phyloP scores from a whole-genome alignment of 2,888 invertebrate genomes.

The Lepetodrilus schrolli region DNA sequence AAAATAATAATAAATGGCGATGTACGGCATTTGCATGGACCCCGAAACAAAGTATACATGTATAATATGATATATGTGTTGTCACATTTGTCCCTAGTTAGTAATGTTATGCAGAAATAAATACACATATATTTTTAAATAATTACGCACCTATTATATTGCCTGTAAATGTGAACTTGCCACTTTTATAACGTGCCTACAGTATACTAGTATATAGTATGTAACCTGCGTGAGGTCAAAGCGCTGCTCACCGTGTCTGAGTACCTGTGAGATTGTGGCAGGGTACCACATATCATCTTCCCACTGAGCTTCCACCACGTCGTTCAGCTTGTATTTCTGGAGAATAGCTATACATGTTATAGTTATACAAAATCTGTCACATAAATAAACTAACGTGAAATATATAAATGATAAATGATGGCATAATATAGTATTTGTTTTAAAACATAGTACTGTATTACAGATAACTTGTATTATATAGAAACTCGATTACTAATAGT shows the following conservation, averaged over 20 bases:
- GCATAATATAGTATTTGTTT: too few relatives aligned
- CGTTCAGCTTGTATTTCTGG: slow-evolving; percentile 18
- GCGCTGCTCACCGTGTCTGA: neutral
- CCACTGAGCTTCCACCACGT: slow-evolving; percentile 2
- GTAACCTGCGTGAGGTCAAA: neutral
- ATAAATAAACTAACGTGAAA: too few relatives aligned
- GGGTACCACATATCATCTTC: slow-evolving; percentile 11
- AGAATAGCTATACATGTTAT: neutral
- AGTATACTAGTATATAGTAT: too few relatives aligned
- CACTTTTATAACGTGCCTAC: neutral
- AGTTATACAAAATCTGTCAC: too few relatives aligned
- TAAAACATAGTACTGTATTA: too few relatives aligned
- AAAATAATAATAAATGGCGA: too few relatives aligned
- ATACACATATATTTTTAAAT: neutral
- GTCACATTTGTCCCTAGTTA: neutral
- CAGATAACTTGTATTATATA: too few relatives aligned
- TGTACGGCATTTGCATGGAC: too few relatives aligned
- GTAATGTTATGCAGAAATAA: too few relatives aligned
- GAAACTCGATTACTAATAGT: too few relatives aligned
- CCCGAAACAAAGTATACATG: too few relatives aligned
- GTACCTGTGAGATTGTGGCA: neutral
- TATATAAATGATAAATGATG: too few relatives aligned
- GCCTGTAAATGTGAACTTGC: neutral
- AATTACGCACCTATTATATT: neutral
- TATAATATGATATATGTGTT: neutral